Conservation (phyloP, 2,888 invertebrate genomes). For the Nomada fucata region DNA sequence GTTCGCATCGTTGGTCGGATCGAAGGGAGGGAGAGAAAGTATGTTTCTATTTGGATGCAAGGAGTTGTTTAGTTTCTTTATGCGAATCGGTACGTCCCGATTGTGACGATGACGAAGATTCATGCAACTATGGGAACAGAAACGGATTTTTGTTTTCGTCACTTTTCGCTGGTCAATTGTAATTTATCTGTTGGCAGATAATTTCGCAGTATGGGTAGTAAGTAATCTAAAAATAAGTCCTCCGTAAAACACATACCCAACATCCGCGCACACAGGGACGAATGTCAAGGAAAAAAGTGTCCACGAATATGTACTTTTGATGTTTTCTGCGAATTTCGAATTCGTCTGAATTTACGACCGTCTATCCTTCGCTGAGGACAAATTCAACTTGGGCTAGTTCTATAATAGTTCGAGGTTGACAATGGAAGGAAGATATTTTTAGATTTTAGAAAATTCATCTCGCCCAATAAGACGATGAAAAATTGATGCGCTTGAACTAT, state of each 20-base stretch:
- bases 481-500: slow-evolving; percentile 15
- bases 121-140: too few relatives aligned
- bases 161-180: too few relatives aligned
- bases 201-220: too few relatives aligned
- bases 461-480: too few relatives aligned
- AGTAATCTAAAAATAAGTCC: neutral
- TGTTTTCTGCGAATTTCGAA: slow-evolving; percentile 18
- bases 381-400: slow-evolving; percentile 26
- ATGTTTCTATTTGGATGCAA: too few relatives aligned
- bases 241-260: neutral
- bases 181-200: too few relatives aligned
- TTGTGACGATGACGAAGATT: too few relatives aligned
- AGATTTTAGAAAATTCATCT: neutral
- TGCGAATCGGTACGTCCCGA: too few relatives aligned
- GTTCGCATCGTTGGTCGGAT: too few relatives aligned
- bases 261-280: neutral
- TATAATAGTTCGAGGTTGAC: neutral
- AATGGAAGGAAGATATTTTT: slow-evolving; percentile 17
- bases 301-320: neutral
- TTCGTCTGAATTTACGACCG: slow-evolving; percentile 3
- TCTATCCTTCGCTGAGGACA: slow-evolving; percentile 23
- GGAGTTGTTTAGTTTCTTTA: too few relatives aligned
- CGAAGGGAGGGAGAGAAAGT: too few relatives aligned
- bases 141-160: too few relatives aligned
- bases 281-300: neutral